Evolutionary conservation across 2,888 invertebrate species (phyloP), one percentile per base, ranked within the genome.

Genomic region (Drosophila testacea): DNA sequence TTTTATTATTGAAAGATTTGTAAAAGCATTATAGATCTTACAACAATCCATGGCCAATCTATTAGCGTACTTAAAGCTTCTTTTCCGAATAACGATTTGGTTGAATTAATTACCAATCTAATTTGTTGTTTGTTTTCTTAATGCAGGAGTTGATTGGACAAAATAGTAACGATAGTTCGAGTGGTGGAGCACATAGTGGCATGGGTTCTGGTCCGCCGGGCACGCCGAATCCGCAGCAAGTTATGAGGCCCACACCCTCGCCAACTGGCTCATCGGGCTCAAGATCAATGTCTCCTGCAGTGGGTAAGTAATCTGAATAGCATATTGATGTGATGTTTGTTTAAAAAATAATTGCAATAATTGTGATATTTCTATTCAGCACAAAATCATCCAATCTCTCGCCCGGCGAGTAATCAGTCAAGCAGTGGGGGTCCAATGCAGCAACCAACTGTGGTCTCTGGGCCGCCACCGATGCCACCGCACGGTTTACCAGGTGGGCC

Each of bases 281-380:
- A 90, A 96, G 98, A 94, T 98, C 98, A 93, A 98, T 98, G 97
- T 98, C 98, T 93, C 98, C 98, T 91, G 98, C 98, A 94, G 97
- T 98, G 93, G 97, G 97, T 97, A 92, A 94, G 97, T 95, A 66
- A 3, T n/a, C 10, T 44, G 4, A 9, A 48, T 28, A 32, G 6
- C 22, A 1, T 0, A 10, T 6, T 16, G 16, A 16, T 16, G 16
- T 16, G 16, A 16, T 16, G 16, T 16, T 16, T 50, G 6, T 2
- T 48, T 46, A 0, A 44, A 22, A 10, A 4, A 7, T 22, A 10
- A 10, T 13, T 7, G n/a, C 16, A 57, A 38, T 42, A 65, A 65
- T 13, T 9, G 34, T 52, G 41, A 46, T n/a, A 41, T 50, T 48
- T 42, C 16, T 22, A 55, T 62, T 55, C 34, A 92, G 92, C 92